Evolutionary conservation across 2,797 vertebrate species (phyloP).

Genomic region (Bucorvus abyssinicus): DNA sequence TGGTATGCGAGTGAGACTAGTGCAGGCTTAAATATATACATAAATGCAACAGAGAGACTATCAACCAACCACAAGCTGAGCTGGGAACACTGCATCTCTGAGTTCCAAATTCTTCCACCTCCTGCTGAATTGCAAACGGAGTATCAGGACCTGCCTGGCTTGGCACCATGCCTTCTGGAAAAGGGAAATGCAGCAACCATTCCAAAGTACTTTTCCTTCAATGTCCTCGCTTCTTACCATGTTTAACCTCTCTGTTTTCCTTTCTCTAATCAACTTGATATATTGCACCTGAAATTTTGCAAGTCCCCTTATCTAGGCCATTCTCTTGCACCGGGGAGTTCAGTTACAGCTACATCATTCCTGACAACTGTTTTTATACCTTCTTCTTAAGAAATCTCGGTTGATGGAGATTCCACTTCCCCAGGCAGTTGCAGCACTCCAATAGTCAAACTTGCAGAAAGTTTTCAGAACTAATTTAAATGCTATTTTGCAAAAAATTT

Average conservation of each 20-base stretch:
- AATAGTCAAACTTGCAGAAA: neutral
- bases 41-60: neutral
- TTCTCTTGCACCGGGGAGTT: neutral
- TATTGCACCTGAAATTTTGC: neutral
- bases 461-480: neutral
- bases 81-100: neutral
- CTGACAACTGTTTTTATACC: neutral
- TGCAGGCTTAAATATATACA: too few species aligned
- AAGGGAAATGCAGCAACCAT: neutral
- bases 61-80: neutral
- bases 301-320: neutral
- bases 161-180: neutral
- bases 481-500: neutral
- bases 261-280: neutral
- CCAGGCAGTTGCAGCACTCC: neutral
- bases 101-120: neutral
- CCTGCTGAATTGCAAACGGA: neutral
- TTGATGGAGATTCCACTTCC: neutral
- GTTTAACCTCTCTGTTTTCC: neutral
- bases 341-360: neutral
- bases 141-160: neutral
- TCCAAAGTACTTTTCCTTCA: neutral
- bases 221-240: neutral
- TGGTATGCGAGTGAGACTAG: neutral
- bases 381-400: neutral